Percentiles rank a stretch among this genome's conserved stretches.
Conservation (phyloP, 2,797 vertebrate species). For the Limnodromus scolopaceus region DNA sequence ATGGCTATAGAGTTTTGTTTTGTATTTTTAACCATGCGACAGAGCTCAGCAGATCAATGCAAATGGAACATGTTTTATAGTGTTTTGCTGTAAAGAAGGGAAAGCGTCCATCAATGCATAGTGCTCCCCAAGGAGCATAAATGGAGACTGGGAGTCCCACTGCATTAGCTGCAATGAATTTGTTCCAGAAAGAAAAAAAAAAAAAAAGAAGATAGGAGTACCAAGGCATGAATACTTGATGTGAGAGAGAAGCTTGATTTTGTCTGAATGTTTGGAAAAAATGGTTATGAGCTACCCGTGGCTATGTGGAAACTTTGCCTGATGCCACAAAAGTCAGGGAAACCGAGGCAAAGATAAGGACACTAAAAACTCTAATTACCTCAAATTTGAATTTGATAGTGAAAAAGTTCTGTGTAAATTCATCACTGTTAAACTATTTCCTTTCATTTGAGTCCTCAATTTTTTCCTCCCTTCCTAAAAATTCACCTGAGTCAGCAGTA, state of each 20-base stretch:
- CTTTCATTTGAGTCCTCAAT: not conserved
- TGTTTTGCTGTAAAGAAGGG: slow-evolving; percentile 38
- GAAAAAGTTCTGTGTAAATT: not conserved
- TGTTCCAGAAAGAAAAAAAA: slow-evolving; percentile 9
- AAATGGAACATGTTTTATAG: slow-evolving; percentile 44
- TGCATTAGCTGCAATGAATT: slow-evolving; percentile 47
- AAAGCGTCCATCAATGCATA: not conserved
- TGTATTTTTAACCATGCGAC: slow-evolving; percentile 17
- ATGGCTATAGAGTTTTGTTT: not conserved
- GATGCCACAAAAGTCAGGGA: not conserved
- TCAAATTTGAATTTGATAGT: not conserved
- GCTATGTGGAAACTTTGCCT: not conserved
- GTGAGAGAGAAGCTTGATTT: not conserved
- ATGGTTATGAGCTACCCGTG: not conserved
- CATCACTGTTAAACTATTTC: not conserved
- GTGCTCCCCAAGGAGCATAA: slow-evolving; percentile 36
- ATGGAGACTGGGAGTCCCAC: slow-evolving; percentile 31
- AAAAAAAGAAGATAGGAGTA: not conserved
- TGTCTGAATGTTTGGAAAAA: not conserved
- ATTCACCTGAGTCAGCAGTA: not conserved
- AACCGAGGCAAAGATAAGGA: not conserved
- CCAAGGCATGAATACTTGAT: slow-evolving; percentile 14
- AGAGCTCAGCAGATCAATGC: slow-evolving; percentile 33
- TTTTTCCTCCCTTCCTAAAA: not conserved
- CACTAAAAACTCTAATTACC: not conserved